These are phyloP conservation scores for Dorcus parallelipipedus DNA, from an alignment of 2,888 invertebrate species.

Conservation along the genomic window DNA sequence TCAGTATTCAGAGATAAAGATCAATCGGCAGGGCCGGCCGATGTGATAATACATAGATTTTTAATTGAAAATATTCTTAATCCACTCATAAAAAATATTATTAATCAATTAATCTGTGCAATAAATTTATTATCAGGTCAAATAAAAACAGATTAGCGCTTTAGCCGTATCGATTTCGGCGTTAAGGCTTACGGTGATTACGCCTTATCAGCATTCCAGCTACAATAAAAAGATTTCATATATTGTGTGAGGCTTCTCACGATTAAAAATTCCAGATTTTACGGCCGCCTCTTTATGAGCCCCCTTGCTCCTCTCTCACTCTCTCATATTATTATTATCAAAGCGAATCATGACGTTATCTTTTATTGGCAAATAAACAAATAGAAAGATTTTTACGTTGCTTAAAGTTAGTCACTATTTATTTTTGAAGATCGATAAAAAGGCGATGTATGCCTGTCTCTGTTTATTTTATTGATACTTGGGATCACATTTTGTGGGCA, in stretches of 20 bases:
- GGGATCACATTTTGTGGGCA: too few species aligned
- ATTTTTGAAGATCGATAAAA: too few species aligned
- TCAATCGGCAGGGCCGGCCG: constrained; percentile 8
- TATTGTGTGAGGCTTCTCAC: constrained; percentile 2
- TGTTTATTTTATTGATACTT: too few species aligned
- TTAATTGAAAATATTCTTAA: constrained; percentile 16
- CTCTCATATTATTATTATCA: not conserved
- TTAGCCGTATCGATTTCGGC: not conserved
- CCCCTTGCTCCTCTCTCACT: not conserved
- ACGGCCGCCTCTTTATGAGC: not conserved
- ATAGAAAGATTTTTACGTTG: constrained; percentile 12
- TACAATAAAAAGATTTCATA: constrained; percentile 18
- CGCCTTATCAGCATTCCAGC: constrained; percentile 11
- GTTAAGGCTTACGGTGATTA: not conserved
- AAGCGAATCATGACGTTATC: not conserved
- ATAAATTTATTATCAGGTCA: constrained; percentile 19
- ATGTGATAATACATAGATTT: constrained; percentile 6
- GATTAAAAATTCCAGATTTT: constrained; percentile 21
- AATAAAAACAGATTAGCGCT: constrained; percentile 20
- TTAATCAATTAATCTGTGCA: constrained; percentile 23
- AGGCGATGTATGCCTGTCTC: too few species aligned
- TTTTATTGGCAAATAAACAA: constrained; percentile 15
- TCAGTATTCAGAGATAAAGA: constrained; percentile 12
- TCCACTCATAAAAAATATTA: constrained; percentile 17
- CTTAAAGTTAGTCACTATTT: too few species aligned